Evolutionary conservation across 1,140 invertebrate genomes (phyloP), one percentile per base, ranked within the genome.

Genomic region (Calliopsis andreniformis): DNA sequence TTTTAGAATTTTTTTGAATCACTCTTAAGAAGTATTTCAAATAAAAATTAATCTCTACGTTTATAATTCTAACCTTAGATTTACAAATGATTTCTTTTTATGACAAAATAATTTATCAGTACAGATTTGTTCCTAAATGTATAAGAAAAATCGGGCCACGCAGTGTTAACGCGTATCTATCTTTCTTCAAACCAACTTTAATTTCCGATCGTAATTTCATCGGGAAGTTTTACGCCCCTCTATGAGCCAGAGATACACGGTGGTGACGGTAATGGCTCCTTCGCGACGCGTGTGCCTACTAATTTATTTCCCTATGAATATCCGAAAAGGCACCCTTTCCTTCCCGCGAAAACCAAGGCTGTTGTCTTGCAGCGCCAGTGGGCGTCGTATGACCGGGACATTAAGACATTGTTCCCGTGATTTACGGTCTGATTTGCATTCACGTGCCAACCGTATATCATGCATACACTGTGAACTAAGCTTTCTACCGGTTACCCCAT

Each of bases 361-460:
- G 87, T 87, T 86, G 82, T 88, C 88, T 89, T 89, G 80, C 73
- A 83, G 85, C 85, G 84, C 85, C 79, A 84, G 85, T 87, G 87
- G 88, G 87, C 87, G 89, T 89, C 86, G 89, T 89, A 91, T 92
- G 91, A 92, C 91, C 91, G 89, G 89, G 91, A 91, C 91, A 91
- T 92, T 92, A 92, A 92, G 91, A 92, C 91, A 92, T 92, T 92
- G 91, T 92, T 92, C 91, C 80, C 81, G 90, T 92, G 91, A 92
- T 92, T 92, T 92, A 92, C 90, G 91, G 84, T 83, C 87, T 86
- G 90, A 91, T 92, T 91, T 91, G 91, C 89, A 91, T 92, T 92
- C 90, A 92, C 89, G 89, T 87, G 87, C 88, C 87, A 87, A 84
- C 90, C 90, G 87, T 92, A 92, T 92, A 92, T 92, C 91, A 91